phyloP scores from a whole-genome alignment of 2,113 vertebrate species.

The Saguinus imperator region DNA sequence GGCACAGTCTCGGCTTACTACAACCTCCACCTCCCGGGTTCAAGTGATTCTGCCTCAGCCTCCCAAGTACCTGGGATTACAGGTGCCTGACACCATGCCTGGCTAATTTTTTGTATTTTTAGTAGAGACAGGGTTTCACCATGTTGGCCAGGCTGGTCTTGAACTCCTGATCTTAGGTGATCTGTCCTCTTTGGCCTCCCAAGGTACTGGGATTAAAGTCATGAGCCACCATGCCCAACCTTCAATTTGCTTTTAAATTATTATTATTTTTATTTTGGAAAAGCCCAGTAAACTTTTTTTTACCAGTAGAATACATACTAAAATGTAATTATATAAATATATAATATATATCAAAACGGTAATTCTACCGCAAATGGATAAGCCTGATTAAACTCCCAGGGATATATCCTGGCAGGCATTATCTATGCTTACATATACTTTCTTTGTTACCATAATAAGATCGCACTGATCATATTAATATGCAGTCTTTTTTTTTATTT shows the following conservation, averaged over 20 bases:
- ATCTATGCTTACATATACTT: background rate
- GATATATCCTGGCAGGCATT: background rate
- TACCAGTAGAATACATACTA: background rate
- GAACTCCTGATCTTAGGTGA: too few relatives aligned
- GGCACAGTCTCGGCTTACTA: too few relatives aligned
- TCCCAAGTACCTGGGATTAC: too few relatives aligned
- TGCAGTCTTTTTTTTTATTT: background rate
- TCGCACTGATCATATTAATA: background rate
- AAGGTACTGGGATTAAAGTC: too few relatives aligned
- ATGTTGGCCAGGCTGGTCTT: too few relatives aligned
- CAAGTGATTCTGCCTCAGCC: too few relatives aligned
- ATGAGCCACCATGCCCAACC: too few relatives aligned
- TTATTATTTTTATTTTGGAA: background rate
- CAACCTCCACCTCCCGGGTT: too few relatives aligned
- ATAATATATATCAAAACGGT: background rate
- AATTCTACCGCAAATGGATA: background rate
- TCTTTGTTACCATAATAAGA: background rate
- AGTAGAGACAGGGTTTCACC: too few relatives aligned
- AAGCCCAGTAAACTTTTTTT: background rate
- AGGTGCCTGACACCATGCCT: too few relatives aligned
- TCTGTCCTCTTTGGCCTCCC: too few relatives aligned
- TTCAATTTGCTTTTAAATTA: background rate
- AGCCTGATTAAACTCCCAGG: background rate
- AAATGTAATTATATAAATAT: slow-evolving; percentile 21
- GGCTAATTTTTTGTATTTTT: too few relatives aligned